Evolutionary conservation across 1,140 invertebrate species (phyloP).

Genomic region (Tetramorium alpestre): DNA sequence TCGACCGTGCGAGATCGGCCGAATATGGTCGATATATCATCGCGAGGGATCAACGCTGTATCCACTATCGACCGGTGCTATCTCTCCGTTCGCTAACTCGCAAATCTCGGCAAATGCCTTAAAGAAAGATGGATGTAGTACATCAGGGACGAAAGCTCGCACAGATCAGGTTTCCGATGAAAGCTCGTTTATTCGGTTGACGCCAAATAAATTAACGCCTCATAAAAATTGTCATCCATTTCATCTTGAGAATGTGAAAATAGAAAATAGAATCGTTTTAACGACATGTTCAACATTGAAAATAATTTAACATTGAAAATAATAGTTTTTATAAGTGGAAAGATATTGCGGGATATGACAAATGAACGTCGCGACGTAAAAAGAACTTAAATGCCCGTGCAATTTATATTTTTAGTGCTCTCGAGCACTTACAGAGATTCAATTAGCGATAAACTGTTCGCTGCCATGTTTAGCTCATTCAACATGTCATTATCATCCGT

Average conservation of each 20-base stretch:
- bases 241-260: background rate
- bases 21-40: constrained; percentile 50
- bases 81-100: constrained; percentile 45
- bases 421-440: constrained; percentile 11
- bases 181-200: constrained; percentile 19
- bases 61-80: constrained; percentile 34
- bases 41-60: constrained; percentile 34
- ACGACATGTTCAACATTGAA: background rate
- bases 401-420: constrained; percentile 15
- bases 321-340: background rate
- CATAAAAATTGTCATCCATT: constrained; percentile 10
- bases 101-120: constrained; percentile 53
- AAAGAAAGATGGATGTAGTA: constrained; percentile 52
- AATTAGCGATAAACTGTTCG: constrained; percentile 28
- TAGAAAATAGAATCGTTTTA: background rate
- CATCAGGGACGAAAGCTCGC: constrained; percentile 40
- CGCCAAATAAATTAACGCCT: constrained; percentile 14
- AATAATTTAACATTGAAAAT: background rate
- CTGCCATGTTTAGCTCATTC: constrained; percentile 6
- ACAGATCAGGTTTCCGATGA: constrained; percentile 13
- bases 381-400: background rate
- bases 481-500: constrained; percentile 1
- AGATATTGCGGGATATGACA: background rate
- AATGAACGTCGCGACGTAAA: background rate
- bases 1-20: constrained; percentile 30